These are phyloP conservation scores for Scrobipalpa atriplicella DNA, from an alignment of 2,888 invertebrate genomes.

Conservation along the genomic window DNA sequence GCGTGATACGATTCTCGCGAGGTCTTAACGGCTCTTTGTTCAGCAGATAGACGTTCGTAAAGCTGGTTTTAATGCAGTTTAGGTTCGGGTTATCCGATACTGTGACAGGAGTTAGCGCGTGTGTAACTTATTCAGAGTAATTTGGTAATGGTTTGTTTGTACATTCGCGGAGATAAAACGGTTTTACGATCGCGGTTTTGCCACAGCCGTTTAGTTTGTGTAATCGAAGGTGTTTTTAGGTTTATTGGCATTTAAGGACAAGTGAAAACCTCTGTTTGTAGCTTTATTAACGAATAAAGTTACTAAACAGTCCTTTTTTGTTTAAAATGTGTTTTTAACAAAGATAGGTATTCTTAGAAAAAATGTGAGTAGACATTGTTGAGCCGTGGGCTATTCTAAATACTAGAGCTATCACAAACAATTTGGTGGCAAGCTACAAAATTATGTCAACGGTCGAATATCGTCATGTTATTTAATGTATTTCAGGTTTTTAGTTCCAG, in stretches of 20 bases:
- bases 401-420: too few relatives aligned
- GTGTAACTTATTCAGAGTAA: conserved; percentile 75
- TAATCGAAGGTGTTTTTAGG: conserved; percentile 76
- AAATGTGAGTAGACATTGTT: background rate
- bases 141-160: conserved; percentile 68
- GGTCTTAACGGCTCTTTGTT: conserved; percentile 77
- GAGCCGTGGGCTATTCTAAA: background rate
- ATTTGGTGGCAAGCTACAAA: too few relatives aligned
- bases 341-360: too few relatives aligned
- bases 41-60: conserved; percentile 58
- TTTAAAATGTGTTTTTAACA: background rate
- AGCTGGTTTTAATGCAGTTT: conserved; percentile 65
- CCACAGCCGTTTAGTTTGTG: conserved; percentile 71
- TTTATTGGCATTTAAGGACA: conserved; percentile 71
- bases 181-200: conserved; percentile 75
- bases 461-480: background rate
- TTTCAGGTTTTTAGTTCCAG: conserved; percentile 15
- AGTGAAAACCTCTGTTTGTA: conserved; percentile 67
- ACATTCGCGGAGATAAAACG: conserved; percentile 60
- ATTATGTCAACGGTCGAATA: background rate
- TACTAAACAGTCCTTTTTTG: background rate
- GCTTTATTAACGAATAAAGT: background rate
- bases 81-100: conserved; percentile 59
- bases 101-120: conserved; percentile 68
- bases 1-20: conserved; percentile 49